Conservation (phyloP, 2,797 vertebrate species). For the Glyptemys insculpta region DNA sequence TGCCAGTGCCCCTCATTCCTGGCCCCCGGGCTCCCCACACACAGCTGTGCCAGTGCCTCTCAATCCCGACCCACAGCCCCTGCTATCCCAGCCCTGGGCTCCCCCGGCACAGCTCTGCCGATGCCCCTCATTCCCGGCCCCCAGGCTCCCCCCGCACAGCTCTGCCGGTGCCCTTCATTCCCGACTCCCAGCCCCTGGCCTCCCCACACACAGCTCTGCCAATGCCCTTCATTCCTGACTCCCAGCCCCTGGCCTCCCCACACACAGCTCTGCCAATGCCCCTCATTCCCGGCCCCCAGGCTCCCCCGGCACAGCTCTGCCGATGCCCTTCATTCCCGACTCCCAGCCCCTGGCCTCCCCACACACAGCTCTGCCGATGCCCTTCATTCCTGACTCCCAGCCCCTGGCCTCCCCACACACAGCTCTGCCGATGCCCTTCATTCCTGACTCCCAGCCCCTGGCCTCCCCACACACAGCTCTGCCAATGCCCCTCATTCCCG, state of each 20-base stretch:
- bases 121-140: too few relatives aligned
- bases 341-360: fast-evolving
- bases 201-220: not conserved
- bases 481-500: not conserved
- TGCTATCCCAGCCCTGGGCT: not conserved
- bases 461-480: not conserved
- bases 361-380: not conserved
- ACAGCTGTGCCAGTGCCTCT: not conserved
- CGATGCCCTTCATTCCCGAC: too few relatives aligned
- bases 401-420: fast-evolving
- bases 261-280: too few relatives aligned
- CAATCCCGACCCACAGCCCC: fast-evolving
- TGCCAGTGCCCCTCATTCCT: not conserved
- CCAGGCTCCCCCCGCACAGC: fast-evolving
- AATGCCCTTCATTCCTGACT: not conserved
- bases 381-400: not conserved
- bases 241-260: not conserved
- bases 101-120: not conserved
- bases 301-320: too few relatives aligned
- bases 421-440: not conserved
- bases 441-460: too few relatives aligned
- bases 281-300: too few relatives aligned
- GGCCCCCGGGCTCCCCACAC: not conserved
- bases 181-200: not conserved
- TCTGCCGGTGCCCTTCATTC: not conserved